Evolutionary conservation across 2,888 invertebrate genomes (phyloP).

Genomic region (Athripsodes cinereus): DNA sequence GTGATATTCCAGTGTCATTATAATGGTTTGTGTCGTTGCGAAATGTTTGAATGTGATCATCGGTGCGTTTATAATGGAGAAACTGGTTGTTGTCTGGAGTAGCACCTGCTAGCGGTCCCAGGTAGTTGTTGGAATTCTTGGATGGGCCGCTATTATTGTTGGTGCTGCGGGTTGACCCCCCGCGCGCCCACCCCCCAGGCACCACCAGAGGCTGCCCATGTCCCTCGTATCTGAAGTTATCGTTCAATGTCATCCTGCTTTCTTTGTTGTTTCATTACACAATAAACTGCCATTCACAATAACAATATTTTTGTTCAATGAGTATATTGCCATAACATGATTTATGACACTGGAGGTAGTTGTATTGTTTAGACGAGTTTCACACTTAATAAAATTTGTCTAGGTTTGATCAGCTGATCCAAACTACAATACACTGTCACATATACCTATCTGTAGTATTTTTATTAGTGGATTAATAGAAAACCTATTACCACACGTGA

Average conservation of each 20-base stretch:
- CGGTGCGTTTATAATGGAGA: background rate
- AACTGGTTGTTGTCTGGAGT: slow-evolving; percentile 13
- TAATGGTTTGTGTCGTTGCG: slow-evolving; percentile 1
- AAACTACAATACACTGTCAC: no score
- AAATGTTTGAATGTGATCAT: slow-evolving; percentile 8
- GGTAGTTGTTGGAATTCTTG: slow-evolving; percentile 14
- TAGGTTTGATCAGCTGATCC: no score
- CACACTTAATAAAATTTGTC: no score
- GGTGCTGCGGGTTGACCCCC: background rate
- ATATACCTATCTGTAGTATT: no score
- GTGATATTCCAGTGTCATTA: background rate
- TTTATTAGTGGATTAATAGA: no score
- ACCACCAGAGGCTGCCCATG: slow-evolving; percentile 7
- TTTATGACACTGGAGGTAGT: no score
- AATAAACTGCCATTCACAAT: background rate
- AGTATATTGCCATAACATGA: background rate
- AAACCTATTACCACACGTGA: no score
- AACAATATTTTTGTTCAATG: background rate
- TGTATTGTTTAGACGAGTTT: no score
- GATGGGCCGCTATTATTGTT: slow-evolving; percentile 15
- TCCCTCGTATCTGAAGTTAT: slow-evolving; percentile 5
- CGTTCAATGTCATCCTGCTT: slow-evolving; percentile 13
- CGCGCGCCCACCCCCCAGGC: background rate
- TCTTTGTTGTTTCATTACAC: background rate
- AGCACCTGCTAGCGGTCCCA: slow-evolving; percentile 10